Evolutionary conservation across 2,888 invertebrate species (phyloP).

Genomic region (Ophonus ardosiacus): DNA sequence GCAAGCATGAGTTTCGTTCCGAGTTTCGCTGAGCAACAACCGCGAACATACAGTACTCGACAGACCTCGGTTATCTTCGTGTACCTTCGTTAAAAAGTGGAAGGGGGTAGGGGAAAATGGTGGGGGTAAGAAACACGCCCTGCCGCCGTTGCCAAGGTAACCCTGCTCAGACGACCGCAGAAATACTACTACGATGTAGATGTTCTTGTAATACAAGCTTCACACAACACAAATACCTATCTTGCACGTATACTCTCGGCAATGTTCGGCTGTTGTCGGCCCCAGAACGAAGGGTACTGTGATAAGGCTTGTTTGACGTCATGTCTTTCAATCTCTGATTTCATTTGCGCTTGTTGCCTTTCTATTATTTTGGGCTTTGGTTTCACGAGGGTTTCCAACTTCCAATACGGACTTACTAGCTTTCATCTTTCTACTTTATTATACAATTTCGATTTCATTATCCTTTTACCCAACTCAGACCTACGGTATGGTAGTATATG

Average conservation of each 20-base stretch:
- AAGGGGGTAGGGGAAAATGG: slow-evolving; percentile 42
- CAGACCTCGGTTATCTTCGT: slow-evolving; percentile 50
- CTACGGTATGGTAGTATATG: not conserved
- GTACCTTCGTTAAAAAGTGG: slow-evolving; percentile 40
- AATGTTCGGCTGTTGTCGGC: slow-evolving; percentile 34
- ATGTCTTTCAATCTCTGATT: slow-evolving; percentile 50
- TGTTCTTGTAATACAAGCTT: slow-evolving; percentile 62
- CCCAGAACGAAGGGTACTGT: slow-evolving; percentile 22
- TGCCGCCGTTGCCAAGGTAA: slow-evolving; percentile 71
- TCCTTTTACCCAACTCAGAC: not conserved
- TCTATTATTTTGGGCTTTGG: slow-evolving; percentile 35
- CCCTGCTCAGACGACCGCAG: slow-evolving; percentile 75
- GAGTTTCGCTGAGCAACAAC: slow-evolving; percentile 18
- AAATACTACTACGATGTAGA: slow-evolving; percentile 71
- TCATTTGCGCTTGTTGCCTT: slow-evolving; percentile 47
- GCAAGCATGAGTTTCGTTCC: slow-evolving; percentile 6
- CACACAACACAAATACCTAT: slow-evolving; percentile 55
- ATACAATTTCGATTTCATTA: not conserved
- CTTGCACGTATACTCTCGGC: slow-evolving; percentile 51
- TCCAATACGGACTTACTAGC: slow-evolving; percentile 3
- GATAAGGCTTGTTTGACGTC: slow-evolving; percentile 49
- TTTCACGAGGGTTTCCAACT: not conserved
- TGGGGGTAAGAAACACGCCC: slow-evolving; percentile 66
- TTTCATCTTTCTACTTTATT: not conserved
- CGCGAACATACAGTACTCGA: slow-evolving; percentile 26